phyloP scores from a whole-genome alignment of 2,797 vertebrate species.

The Hyperoplus lanceolatus region DNA sequence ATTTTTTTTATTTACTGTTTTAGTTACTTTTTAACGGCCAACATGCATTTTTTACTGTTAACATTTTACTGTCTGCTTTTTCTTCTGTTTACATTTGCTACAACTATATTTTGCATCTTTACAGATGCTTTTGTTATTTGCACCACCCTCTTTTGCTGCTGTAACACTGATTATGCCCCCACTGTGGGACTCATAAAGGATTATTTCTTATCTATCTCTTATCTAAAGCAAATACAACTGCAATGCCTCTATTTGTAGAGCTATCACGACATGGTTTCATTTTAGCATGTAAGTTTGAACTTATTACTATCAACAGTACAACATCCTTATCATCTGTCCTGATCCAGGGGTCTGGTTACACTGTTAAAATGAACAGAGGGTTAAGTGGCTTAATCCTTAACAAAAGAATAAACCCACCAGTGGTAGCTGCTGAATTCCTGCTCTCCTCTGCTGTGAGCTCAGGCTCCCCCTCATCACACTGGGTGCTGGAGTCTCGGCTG shows the following conservation, averaged over 20 bases:
- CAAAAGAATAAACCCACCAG: slow-evolving; percentile 72
- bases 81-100: too few species aligned
- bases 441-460: slow-evolving; percentile 35
- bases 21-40: too few species aligned
- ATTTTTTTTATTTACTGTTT: too few species aligned
- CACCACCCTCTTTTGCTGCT: too few species aligned
- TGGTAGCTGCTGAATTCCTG: slow-evolving; percentile 34
- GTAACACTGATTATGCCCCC: too few species aligned
- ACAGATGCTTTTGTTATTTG: too few species aligned
- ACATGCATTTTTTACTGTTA: too few species aligned
- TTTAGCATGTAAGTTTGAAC: slow-evolving; percentile 11
- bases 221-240: slow-evolving; percentile 9
- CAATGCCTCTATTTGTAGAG: slow-evolving; percentile 10
- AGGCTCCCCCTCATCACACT: slow-evolving; percentile 82
- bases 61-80: too few species aligned
- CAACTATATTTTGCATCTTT: too few species aligned
- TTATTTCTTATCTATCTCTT: too few species aligned
- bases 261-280: slow-evolving; percentile 12
- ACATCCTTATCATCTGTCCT: slow-evolving; percentile 15
- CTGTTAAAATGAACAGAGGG: slow-evolving; percentile 31
- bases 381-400: slow-evolving; percentile 12
- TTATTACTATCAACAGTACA: slow-evolving; percentile 12
- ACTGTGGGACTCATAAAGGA: too few species aligned
- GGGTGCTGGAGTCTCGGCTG: slow-evolving; percentile 91
- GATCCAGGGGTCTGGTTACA: slow-evolving; percentile 45